Evolutionary conservation across 2,113 vertebrate species (phyloP).

Genomic region (Sinocyclocheilus anshuiensis): DNA sequence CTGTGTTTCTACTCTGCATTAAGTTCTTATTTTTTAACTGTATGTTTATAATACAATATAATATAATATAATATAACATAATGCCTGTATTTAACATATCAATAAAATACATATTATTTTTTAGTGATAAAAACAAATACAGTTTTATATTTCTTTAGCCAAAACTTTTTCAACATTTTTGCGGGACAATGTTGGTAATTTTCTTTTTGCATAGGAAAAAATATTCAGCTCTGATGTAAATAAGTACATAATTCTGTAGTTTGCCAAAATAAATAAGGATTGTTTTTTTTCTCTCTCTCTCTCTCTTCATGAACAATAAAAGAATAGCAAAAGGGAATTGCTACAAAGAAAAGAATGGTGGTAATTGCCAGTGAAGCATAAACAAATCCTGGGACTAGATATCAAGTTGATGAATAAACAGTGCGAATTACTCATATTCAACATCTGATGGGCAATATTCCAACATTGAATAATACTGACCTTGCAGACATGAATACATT

Average conservation of each 20-base stretch:
- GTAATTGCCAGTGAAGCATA: slow-evolving; percentile 21
- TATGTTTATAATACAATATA: slow-evolving; percentile 36
- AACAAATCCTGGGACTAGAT: slow-evolving; percentile 3
- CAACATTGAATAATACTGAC: slow-evolving; percentile 72
- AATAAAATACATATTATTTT: not conserved
- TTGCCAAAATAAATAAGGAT: slow-evolving; percentile 45
- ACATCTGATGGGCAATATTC: slow-evolving; percentile 68
- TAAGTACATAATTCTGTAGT: slow-evolving; percentile 24
- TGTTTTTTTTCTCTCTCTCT: not conserved
- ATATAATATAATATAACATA: slow-evolving; percentile 62
- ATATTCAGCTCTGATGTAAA: slow-evolving; percentile 43
- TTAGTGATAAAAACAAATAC: slow-evolving; percentile 34
- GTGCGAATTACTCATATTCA: slow-evolving; percentile 47
- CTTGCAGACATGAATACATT: slow-evolving; percentile 57
- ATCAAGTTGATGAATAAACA: slow-evolving; percentile 1
- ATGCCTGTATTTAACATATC: slow-evolving; percentile 52
- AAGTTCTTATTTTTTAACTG: not conserved
- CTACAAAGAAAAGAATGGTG: slow-evolving; percentile 12
- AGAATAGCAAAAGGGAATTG: slow-evolving; percentile 31
- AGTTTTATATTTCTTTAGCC: slow-evolving; percentile 44
- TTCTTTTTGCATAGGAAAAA: slow-evolving; percentile 73
- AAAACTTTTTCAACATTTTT: slow-evolving; percentile 49
- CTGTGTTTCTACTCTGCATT: slow-evolving; percentile 12
- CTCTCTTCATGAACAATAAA: slow-evolving; percentile 8
- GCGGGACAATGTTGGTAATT: slow-evolving; percentile 59